Evolutionary conservation across 2,113 vertebrate genomes (phyloP), one percentile per base, ranked within the genome.

Genomic region (Chloebia gouldiae): DNA sequence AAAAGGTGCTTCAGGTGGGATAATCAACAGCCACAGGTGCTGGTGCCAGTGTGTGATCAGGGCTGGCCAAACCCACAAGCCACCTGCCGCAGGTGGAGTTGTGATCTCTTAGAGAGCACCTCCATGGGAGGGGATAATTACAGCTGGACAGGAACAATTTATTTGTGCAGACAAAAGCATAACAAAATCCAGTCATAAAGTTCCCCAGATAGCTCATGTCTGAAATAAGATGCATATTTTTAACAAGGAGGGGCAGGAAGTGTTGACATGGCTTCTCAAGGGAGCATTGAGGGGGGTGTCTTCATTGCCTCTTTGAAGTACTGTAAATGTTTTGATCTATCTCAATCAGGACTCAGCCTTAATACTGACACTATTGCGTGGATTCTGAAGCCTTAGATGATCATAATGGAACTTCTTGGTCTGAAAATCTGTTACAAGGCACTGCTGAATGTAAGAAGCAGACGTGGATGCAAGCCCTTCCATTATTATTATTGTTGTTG

Each of bases 401-500:
- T 37, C 17, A 21, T 40, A 91, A 81, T 61, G 53, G 72, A 89
- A 71, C 28, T 30, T 86, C 10, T 28, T 54, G 33, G 23, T 76
- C 69, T 92, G 70, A 66, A 76, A 93, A 69, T 63, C 23, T 51
- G 9, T 85, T 71, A 63, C 22, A 51, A 2, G 3, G 33, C 35
- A 30, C 33, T 59, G 19, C n/a, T 61, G 39, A 3, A 8, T 53
- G 10, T 72, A 27, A 76, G 37, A 51, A 39, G 54, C 0, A 0
- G 30, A 57, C 0, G 11, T 6, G 25, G 20, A 53, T 35, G 21
- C n/a, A 70, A 90, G 31, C 5, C 5, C 25, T 69, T 49, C 44
- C 20, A 6, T 75, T 23, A 20, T 12, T 49, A 37, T 19, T n/a
- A 5, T 21, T 35, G 7, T 35, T 42, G 8, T 15, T 33, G 3